A percentile compares a stretch with the other conserved stretches of the same genome.
These are phyloP conservation scores for Heliocidaris tuberculata DNA, from an alignment of 35 echinoderm and acorn worm genomes.

Conservation along the genomic window DNA sequence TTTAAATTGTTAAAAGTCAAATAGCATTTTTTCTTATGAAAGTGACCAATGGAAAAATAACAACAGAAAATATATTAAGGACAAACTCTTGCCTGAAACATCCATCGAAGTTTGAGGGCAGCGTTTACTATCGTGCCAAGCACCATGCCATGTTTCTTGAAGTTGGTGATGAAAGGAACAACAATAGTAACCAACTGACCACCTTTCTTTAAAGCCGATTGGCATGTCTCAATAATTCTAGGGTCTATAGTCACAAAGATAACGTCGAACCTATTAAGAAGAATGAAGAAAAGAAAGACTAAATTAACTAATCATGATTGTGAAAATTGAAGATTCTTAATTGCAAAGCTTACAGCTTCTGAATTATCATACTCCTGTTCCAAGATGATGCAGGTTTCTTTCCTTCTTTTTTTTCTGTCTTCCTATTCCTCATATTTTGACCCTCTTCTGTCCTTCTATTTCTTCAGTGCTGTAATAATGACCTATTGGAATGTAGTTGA, in stretches of 20 bases:
- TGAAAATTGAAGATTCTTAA: neutral
- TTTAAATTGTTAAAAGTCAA: no score
- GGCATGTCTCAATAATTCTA: conserved; percentile 38
- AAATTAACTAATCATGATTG: neutral
- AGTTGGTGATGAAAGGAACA: conserved; percentile 55
- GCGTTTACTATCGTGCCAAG: conserved; percentile 54
- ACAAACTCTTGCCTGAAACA: conserved; percentile 6
- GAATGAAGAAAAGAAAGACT: neutral
- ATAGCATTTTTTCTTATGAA: no score
- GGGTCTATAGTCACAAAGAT: conserved; percentile 68
- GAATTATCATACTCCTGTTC: no score
- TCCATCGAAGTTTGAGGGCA: neutral
- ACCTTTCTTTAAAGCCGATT: conserved; percentile 42
- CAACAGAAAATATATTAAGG: no score
- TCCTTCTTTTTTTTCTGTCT: no score
- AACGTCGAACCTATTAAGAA: conserved; percentile 64
- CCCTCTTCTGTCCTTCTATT: no score
- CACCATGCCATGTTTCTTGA: conserved; percentile 62
- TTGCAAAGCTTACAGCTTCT: no score
- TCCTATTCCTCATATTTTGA: no score
- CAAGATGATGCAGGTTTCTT: no score
- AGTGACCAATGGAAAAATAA: no score
- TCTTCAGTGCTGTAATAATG: no score
- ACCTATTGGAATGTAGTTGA: no score
- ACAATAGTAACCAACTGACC: conserved; percentile 76